Evolutionary conservation across 53 echinoderm and acorn worm genomes (phyloP).

Genomic region (Apostichopus leukothele): DNA sequence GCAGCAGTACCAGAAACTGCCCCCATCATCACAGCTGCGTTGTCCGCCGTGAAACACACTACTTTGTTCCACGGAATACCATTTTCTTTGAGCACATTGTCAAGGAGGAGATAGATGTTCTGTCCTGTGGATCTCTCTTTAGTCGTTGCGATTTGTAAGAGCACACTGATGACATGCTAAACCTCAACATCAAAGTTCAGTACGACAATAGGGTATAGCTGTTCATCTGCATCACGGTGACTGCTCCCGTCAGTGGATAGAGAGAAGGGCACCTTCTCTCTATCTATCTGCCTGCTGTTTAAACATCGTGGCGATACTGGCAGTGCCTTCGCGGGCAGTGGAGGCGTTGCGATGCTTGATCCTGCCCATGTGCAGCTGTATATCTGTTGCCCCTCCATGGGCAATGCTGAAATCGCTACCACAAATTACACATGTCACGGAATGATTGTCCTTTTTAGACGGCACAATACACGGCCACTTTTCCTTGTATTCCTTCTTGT

Average conservation of each 20-base stretch:
- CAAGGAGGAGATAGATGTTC: constrained; percentile 54
- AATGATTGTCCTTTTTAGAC: neutral
- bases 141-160: constrained; percentile 46
- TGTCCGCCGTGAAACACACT: constrained; percentile 54
- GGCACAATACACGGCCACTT: constrained; percentile 34
- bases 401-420: constrained; percentile 7
- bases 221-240: constrained; percentile 47
- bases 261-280: constrained; percentile 23
- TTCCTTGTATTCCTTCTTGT: constrained; percentile 13
- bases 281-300: constrained; percentile 27
- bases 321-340: neutral
- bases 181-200: constrained; percentile 36
- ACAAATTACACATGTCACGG: neutral
- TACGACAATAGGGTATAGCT: constrained; percentile 45
- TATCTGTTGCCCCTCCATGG: constrained; percentile 32
- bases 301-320: neutral
- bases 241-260: constrained; percentile 46
- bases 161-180: constrained; percentile 46
- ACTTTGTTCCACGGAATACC: constrained; percentile 52
- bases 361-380: constrained; percentile 20
- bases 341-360: constrained; percentile 2
- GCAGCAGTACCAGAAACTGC: constrained; percentile 47
- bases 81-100: constrained; percentile 55
- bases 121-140: constrained; percentile 57
- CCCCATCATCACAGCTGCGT: constrained; percentile 58